Evolutionary conservation across 1,140 invertebrate species (phyloP), one percentile per base, ranked within the genome.

Genomic region (Drosophila nebulosa): DNA sequence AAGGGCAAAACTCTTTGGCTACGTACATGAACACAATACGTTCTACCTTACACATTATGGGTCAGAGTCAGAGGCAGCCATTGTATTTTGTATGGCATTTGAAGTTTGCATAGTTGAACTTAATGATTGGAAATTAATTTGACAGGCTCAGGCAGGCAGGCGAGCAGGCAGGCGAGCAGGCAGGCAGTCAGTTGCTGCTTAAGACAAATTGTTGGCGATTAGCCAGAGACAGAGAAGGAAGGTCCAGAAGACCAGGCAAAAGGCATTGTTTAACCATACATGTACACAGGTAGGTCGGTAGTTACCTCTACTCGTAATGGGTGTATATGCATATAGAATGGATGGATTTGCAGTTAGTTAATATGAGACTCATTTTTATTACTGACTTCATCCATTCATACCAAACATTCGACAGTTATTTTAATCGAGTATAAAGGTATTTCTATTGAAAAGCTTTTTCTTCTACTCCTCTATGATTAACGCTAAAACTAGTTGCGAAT

Each of bases 71-170:
- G n/a, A n/a, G n/a, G n/a, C n/a, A n/a, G n/a, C 14, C 27, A 30
- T 30, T 30, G 27, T 27, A 26, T 53, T n/a, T n/a, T 53, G 10
- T 30, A 53, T 24, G 51, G 24, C 52, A 66, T 69, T 69, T 68
- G 73, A 70, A 68, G 80, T 64, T 74, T 53, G 57, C 64, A 55
- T 68, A 64, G 81, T 69, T 62, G 74, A 46, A 68, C 77, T 86
- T 85, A 85, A 85, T 86, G 81, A 85, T 86, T 80, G 78, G 81
- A 81, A 81, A 85, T 85, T 81, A 85, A 86, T 85, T 85, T 80
- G 74, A 46, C 64, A 55, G 64, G 30, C 61, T 79, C 3, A 61
- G 35, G 72, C 52, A 65, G 26, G 63, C 63, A n/a, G n/a, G n/a
- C n/a, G n/a, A n/a, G n/a, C n/a, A n/a, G n/a, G n/a, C n/a, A n/a